These are phyloP conservation scores for Chlorodrepanis virens DNA, from an alignment of 2,113 vertebrate species.

Conservation along the genomic window DNA sequence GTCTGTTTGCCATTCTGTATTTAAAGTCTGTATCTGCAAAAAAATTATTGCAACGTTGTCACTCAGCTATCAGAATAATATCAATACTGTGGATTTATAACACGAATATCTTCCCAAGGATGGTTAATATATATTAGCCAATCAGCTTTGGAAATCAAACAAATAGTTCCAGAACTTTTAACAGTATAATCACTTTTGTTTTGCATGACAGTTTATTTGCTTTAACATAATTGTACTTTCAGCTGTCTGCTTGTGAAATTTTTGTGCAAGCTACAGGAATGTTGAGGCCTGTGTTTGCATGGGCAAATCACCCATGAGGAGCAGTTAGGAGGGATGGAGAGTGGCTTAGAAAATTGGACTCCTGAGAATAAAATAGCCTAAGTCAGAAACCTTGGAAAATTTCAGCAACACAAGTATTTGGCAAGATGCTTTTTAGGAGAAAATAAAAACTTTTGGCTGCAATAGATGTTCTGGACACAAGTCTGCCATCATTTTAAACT, in stretches of 20 bases:
- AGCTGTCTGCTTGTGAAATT: not conserved
- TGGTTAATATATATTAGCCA: not conserved
- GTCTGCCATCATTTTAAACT: not conserved
- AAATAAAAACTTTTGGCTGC: not conserved
- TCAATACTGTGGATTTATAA: not conserved
- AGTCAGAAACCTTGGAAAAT: not conserved
- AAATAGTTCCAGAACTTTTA: not conserved
- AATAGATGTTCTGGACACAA: not conserved
- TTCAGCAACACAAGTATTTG: not conserved
- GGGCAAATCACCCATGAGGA: not conserved
- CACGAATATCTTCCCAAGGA: not conserved
- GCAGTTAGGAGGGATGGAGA: not conserved
- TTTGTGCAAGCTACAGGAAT: not conserved
- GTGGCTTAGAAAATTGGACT: not conserved
- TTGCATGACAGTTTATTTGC: not conserved
- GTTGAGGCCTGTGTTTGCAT: accelerated
- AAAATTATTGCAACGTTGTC: not conserved
- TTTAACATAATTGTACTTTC: not conserved
- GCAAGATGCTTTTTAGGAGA: not conserved
- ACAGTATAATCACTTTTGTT: not conserved
- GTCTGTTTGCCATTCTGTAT: constrained; percentile 29
- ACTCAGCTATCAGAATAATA: not conserved
- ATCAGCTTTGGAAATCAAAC: not conserved
- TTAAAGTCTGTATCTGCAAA: constrained; percentile 33
- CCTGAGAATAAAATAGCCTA: not conserved